phyloP scores from a whole-genome alignment of 2,113 vertebrate genomes.

The Erythrolamprus reginae region DNA sequence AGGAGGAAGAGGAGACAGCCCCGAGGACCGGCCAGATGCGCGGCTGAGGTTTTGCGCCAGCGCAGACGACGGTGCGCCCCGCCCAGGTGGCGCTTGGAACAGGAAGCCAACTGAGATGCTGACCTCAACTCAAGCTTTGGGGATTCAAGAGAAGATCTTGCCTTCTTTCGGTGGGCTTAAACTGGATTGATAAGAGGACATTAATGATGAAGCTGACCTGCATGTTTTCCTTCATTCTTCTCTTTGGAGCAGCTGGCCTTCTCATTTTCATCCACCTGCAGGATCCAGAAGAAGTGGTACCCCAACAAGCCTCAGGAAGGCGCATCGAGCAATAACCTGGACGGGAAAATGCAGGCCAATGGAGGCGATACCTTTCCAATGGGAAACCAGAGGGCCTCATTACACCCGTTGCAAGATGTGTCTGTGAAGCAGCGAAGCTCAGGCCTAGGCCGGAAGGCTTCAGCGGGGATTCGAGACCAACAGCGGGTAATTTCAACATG shows the following conservation, averaged over 20 bases:
- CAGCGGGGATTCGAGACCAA: too few relatives aligned
- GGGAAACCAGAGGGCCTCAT: too few relatives aligned
- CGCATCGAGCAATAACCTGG: too few relatives aligned
- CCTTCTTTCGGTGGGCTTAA: constrained; percentile 47
- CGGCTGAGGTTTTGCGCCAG: neutral
- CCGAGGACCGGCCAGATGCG: neutral
- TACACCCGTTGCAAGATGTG: too few relatives aligned
- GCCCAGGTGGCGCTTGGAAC: constrained; percentile 15
- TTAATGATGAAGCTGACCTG: constrained; percentile 81
- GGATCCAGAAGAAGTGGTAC: constrained; percentile 82
- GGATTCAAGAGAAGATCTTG: neutral
- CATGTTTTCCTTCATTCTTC: constrained; percentile 89
- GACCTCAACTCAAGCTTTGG: constrained; percentile 39
- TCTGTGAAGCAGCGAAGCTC: too few relatives aligned
- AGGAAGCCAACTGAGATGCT: constrained; percentile 53
- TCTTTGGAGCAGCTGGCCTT: constrained; percentile 85
- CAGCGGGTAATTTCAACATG: too few relatives aligned
- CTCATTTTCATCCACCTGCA: constrained; percentile 90
- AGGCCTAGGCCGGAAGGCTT: too few relatives aligned
- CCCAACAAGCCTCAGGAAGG: constrained; percentile 81
- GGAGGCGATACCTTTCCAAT: too few relatives aligned
- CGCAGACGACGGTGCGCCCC: neutral
- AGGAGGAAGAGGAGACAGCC: too few relatives aligned
- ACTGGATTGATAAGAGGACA: constrained; percentile 48
- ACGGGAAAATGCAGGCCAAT: too few relatives aligned